These are phyloP conservation scores for Ptychadena robeensis DNA, from an alignment of 2,797 vertebrate species.

Conservation along the genomic window DNA sequence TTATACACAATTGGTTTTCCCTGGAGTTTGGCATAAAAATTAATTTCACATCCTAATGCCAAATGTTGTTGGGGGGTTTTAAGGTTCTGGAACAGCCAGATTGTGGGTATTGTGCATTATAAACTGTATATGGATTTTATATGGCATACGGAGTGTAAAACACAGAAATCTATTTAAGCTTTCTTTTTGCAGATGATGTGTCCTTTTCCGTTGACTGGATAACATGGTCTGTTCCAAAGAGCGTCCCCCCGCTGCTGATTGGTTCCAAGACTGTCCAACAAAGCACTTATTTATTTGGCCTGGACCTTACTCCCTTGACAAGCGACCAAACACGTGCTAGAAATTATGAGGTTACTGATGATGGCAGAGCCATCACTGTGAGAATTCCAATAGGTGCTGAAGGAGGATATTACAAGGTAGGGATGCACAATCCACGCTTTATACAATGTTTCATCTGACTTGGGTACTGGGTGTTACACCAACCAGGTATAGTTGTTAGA, in stretches of 20 bases:
- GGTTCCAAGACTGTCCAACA: slow-evolving; percentile 66
- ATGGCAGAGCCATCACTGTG: slow-evolving; percentile 70
- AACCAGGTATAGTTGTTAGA: too few relatives aligned
- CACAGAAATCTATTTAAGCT: too few relatives aligned
- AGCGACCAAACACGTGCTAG: slow-evolving; percentile 71
- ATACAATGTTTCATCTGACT: too few relatives aligned
- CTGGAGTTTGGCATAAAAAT: too few relatives aligned
- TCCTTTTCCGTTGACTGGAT: slow-evolving; percentile 73
- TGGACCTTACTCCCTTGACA: slow-evolving; percentile 77
- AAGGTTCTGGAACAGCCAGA: too few relatives aligned
- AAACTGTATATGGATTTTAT: too few relatives aligned
- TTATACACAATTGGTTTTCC: too few relatives aligned
- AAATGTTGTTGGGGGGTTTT: too few relatives aligned
- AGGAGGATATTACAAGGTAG: slow-evolving; percentile 86
- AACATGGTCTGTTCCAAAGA: slow-evolving; percentile 82
- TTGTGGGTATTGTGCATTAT: too few relatives aligned
- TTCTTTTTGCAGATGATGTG: slow-evolving; percentile 74
- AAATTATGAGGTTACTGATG: slow-evolving; percentile 72
- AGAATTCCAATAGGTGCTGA: slow-evolving; percentile 82
- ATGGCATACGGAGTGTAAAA: too few relatives aligned
- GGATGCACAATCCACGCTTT: background rate
- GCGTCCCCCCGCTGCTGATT: slow-evolving; percentile 70
- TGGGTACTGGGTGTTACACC: too few relatives aligned
- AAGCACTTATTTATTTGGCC: slow-evolving; percentile 77
- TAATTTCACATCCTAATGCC: too few relatives aligned